These are phyloP conservation scores for Chaunax sp. DNA, from an alignment of 2,797 vertebrate genomes.

Conservation along the genomic window DNA sequence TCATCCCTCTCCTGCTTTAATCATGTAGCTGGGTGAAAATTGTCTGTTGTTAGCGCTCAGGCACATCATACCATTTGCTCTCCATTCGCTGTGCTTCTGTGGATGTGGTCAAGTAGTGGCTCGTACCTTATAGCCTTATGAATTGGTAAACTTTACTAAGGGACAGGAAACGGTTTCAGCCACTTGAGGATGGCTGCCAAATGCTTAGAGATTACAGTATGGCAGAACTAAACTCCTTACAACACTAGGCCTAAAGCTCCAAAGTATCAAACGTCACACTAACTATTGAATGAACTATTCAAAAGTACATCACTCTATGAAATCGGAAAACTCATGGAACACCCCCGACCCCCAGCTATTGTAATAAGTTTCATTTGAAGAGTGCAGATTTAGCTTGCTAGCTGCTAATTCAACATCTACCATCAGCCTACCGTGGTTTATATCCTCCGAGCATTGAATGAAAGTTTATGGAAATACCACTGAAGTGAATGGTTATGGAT, in stretches of 20 bases:
- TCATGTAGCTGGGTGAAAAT: conserved; percentile 74
- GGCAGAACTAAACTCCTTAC: conserved; percentile 68
- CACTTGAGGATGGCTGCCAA: conserved; percentile 80
- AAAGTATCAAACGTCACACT: conserved; percentile 78
- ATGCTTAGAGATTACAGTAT: conserved; percentile 75
- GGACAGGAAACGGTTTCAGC: conserved; percentile 42
- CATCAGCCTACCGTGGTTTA: conserved; percentile 72
- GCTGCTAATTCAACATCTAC: conserved; percentile 57
- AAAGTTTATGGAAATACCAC: conserved; percentile 91
- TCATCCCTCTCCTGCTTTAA: conserved; percentile 61
- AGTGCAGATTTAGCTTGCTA: conserved; percentile 53
- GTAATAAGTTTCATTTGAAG: conserved; percentile 38
- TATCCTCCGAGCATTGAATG: conserved; percentile 78
- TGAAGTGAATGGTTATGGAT: conserved; percentile 90
- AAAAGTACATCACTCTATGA: conserved; percentile 63
- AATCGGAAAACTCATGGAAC: conserved; percentile 39
- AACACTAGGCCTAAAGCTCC: conserved; percentile 74
- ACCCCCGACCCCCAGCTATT: conserved; percentile 19
- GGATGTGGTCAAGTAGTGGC: conserved; percentile 70
- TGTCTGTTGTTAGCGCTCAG: conserved; percentile 64
- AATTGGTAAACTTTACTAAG: conserved; percentile 62
- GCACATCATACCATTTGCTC: conserved; percentile 64
- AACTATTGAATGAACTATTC: conserved; percentile 69
- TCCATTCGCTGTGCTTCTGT: conserved; percentile 69
- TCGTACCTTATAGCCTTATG: conserved; percentile 79